Percentiles rank a stretch among this genome's conserved stretches.
phyloP scores from a whole-genome alignment of 2,888 invertebrate species.

The Troglohyphantes excavatus region DNA sequence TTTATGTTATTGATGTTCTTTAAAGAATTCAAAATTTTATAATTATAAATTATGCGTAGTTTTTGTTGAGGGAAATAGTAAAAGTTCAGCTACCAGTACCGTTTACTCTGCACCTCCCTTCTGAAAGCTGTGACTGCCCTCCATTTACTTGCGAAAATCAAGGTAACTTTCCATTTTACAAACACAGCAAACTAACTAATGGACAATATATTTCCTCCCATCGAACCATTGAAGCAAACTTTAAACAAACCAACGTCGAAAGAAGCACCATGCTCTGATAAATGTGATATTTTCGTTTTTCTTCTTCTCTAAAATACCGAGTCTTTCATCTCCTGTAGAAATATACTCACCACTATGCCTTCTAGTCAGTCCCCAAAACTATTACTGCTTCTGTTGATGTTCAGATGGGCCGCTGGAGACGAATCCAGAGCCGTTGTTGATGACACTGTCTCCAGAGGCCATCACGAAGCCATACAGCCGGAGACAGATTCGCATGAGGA shows the following conservation, averaged over 20 bases:
- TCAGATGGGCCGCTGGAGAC: constrained; percentile 9
- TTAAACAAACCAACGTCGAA: not conserved
- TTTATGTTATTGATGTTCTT: no score
- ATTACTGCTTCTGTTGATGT: not conserved
- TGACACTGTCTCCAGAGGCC: constrained; percentile 66
- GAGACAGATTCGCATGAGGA: constrained; percentile 71
- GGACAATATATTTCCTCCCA: not conserved
- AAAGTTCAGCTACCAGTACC: not conserved
- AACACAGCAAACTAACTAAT: not conserved
- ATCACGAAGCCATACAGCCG: constrained; percentile 74
- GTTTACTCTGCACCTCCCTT: not conserved
- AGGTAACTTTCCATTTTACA: constrained; percentile 6
- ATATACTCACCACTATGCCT: constrained; percentile 21
- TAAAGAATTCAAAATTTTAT: no score
- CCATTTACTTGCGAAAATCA: constrained; percentile 8
- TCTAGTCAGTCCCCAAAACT: constrained; percentile 23
- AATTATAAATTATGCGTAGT: no score
- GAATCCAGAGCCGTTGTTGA: constrained; percentile 72
- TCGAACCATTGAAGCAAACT: constrained; percentile 12
- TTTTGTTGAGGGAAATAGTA: no score
- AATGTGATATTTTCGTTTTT: constrained; percentile 35
- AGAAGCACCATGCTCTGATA: constrained; percentile 49
- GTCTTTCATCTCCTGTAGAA: not conserved
- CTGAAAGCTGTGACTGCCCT: not conserved
- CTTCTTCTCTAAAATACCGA: not conserved